Base-by-base conservation (phyloP, 1,140 invertebrate genomes). In the Panonychus citri region DNA sequence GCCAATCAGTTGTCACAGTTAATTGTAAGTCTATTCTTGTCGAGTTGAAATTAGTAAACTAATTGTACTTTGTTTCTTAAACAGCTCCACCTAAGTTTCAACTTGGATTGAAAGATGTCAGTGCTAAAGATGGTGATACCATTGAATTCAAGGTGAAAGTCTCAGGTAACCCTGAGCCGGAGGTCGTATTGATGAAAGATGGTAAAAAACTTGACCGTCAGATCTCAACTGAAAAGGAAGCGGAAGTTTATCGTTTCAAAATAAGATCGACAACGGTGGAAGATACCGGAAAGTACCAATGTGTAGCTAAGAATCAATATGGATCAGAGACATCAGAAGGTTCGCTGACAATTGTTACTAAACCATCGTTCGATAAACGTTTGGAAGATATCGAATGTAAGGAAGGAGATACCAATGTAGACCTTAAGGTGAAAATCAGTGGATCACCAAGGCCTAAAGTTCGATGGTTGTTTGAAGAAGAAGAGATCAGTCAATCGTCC, bases 241-340 rank as follows among this genome's bases (percentile, higher is more conserved):
- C 88, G 60, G 88, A 93, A 67, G 81, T 74, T 48, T 79, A 88
- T 67, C 83, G 85, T 0, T 70, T 93, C 2, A 79, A 89, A 0
- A 89, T 95, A 42, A 91, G 91, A 69, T 82, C 83, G 64, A 79
- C 89, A 1, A 77, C 76, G 1, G 71, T 76, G 3, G 76, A 81
- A 55, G 88, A 94, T 68, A 82, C 81, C 43, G 91, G 89, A 30
- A 75, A 77, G 53, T 99, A 98, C 70, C 79, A 77, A 28, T 97
- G 91, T 68, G 76, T 85, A 13, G 91, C 93, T 13, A 83, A 78
- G 34, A 98, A 97, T 70, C 74, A 64, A 13, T 77, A 83, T 5
- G 74, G 74, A 42, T 70, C 75, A 55, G 78, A 56, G 3, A 34
- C 51, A 28, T 30, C 17, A 26, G 55, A 55, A 25, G 62, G 55